Base-by-base conservation (phyloP, 2,113 vertebrate species). In the Globicephala melas region DNA sequence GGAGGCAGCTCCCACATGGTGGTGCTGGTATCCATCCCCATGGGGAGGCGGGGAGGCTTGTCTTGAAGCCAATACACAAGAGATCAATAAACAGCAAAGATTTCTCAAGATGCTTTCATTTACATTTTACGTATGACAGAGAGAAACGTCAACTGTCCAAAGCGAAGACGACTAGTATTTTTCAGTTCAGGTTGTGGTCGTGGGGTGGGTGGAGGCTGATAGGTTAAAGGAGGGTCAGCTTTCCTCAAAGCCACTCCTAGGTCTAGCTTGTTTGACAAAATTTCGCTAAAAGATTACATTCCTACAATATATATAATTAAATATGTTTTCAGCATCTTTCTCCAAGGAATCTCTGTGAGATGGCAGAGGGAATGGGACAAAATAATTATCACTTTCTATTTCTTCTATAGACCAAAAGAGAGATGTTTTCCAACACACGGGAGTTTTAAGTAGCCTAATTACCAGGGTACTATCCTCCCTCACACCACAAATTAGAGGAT, bases 311-410 rank as follows among this genome's bases (percentile, higher is more conserved):
- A 91, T 58, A 94, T 77, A 92, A 95, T 90, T 87, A 96, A 87
- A 82, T 71, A 88, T 21, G 50, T 58, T 83, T 84, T 82, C 94
- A 89, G 71, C 36, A 68, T 44, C 70, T 94, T 92, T 90, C 83
- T 91, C 62, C 28, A 33, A 82, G 50, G 86, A 86, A 94, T 82
- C 82, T 82, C 85, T 77, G 62, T 76, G 55, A 70, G 41, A 94
- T 17, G 18, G 86, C 50, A 81, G 67, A 95, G 36, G n/a, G 77
- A 96, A 55, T 10, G 60, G 67, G 28, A 84, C 38, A 85, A 94
- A 93, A 82, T 97, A 96, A 97, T 94, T 62, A 94, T 38, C 89
- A 77, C 41, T 87, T 86, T 79, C 89, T 93, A 82, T 94, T 93
- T 95, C 88, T 80, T 44, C 79, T 85, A 83, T 15, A 96, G 77